A percentile compares a stretch with the other conserved stretches of the same genome.
Conservation (phyloP, 1,140 invertebrate species). For the Papilio helenus region DNA sequence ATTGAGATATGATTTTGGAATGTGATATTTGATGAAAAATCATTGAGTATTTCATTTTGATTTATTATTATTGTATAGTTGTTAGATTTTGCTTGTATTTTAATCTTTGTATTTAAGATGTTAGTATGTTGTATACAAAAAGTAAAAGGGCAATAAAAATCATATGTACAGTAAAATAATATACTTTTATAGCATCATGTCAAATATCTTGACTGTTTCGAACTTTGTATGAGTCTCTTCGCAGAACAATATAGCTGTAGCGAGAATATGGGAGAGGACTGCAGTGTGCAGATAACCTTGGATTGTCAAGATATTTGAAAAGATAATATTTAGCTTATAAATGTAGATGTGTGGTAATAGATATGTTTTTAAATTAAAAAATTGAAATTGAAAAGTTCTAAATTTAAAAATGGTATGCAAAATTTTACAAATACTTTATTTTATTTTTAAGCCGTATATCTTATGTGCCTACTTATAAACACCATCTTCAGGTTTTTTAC, state of each 20-base stretch:
- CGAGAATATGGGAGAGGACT: no score
- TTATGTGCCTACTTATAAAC: no score
- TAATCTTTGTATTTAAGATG: neutral
- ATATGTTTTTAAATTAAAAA: neutral
- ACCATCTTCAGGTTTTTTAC: no score
- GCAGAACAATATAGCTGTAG: no score
- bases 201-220: no score
- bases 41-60: conserved; percentile 9
- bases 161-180: neutral
- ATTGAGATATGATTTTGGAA: conserved; percentile 3
- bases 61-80: conserved; percentile 25
- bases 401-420: no score
- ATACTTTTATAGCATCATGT: neutral
- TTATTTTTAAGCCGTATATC: no score
- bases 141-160: neutral
- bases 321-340: neutral
- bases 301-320: no score
- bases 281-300: no score
- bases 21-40: conserved; percentile 23
- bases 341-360: neutral
- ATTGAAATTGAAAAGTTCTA: neutral
- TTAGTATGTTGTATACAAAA: neutral
- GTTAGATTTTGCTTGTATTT: neutral
- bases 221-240: no score
- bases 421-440: no score